Conservation (phyloP, 2,888 invertebrate genomes). For the Tenodera sinensis region DNA sequence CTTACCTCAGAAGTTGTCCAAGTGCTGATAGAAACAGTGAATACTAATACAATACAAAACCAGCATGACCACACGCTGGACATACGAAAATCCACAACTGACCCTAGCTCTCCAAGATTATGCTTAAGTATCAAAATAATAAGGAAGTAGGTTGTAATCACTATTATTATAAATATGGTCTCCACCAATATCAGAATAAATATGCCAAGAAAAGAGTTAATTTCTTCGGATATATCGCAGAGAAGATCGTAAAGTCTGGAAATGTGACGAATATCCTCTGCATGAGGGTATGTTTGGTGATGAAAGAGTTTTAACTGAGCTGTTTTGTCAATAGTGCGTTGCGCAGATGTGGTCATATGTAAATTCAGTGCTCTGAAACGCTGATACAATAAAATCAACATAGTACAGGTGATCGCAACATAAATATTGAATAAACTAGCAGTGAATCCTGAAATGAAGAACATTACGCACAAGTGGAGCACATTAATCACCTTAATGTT, state of each 20-base stretch:
- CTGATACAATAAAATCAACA: neutral
- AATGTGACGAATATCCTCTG: neutral
- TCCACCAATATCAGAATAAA: neutral
- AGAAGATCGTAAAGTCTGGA: neutral
- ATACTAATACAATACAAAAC: neutral
- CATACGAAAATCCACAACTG: neutral
- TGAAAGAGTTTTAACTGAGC: neutral
- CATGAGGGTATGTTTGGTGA: neutral
- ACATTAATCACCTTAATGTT: neutral
- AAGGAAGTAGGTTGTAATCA: neutral
- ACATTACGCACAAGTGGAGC: neutral
- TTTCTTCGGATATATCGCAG: neutral
- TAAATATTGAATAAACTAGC: neutral
- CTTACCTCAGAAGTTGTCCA: neutral
- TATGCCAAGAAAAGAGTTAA: neutral
- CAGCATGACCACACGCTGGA: neutral
- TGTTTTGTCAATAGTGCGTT: too few species aligned
- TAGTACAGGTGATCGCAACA: neutral
- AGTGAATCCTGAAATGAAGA: neutral
- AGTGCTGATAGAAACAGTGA: neutral
- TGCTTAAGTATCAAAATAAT: too few species aligned
- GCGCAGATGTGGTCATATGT: too few species aligned
- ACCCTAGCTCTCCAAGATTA: neutral
- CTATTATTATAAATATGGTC: neutral
- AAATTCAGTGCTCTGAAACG: neutral